These are phyloP conservation scores for Astyanax mexicanus DNA, from an alignment of 2,797 vertebrate genomes.

Conservation along the genomic window DNA sequence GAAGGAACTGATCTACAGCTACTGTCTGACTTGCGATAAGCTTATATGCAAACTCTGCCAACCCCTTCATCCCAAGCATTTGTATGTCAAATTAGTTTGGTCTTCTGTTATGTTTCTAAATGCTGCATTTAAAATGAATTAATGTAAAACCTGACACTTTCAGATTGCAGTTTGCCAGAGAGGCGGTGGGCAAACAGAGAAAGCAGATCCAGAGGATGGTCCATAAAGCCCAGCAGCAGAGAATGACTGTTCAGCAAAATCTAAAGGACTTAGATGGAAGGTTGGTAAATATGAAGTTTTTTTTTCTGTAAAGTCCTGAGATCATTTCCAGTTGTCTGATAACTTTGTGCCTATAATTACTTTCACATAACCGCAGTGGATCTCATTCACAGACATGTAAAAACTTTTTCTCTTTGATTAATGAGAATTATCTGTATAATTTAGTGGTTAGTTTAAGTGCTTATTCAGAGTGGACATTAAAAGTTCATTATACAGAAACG, in stretches of 20 bases:
- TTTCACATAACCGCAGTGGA: too few relatives aligned
- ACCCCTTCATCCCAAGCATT: slow-evolving; percentile 38
- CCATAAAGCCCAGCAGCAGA: slow-evolving; percentile 23
- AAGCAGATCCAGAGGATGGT: slow-evolving; percentile 13
- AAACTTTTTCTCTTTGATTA: too few relatives aligned
- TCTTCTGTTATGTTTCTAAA: background rate
- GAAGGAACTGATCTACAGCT: slow-evolving; percentile 34
- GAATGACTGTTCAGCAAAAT: slow-evolving; percentile 23
- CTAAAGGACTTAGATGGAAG: slow-evolving; percentile 25
- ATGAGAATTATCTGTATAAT: too few relatives aligned
- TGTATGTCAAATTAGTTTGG: slow-evolving; percentile 23
- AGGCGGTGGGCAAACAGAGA: slow-evolving; percentile 10
- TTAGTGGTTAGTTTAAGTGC: too few relatives aligned
- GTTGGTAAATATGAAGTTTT: background rate
- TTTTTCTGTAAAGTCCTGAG: background rate
- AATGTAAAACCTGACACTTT: background rate
- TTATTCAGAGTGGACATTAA: too few relatives aligned
- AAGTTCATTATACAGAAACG: too few relatives aligned
- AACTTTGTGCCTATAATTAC: too few relatives aligned
- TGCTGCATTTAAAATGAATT: too few relatives aligned
- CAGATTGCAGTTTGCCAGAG: slow-evolving; percentile 19
- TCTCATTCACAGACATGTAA: too few relatives aligned
- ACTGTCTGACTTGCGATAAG: slow-evolving; percentile 51
- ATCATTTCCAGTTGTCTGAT: too few relatives aligned
- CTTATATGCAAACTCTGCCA: slow-evolving; percentile 51